phyloP scores from a whole-genome alignment of 2,113 vertebrate genomes.

The Rana temporaria region DNA sequence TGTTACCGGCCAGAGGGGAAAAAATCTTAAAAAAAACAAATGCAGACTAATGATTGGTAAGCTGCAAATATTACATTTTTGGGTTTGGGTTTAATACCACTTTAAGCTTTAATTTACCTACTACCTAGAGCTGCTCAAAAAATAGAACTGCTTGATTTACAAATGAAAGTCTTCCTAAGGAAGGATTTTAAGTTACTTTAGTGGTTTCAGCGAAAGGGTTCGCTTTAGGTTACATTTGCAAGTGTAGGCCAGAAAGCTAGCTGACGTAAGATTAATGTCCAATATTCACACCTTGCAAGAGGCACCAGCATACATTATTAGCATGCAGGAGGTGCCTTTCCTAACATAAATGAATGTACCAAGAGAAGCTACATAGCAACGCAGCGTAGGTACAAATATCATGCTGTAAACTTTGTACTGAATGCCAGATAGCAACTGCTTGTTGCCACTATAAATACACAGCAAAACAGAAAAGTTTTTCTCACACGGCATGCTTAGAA shows the following conservation, averaged over 20 bases:
- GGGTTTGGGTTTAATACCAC: too few relatives aligned
- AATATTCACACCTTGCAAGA: neutral
- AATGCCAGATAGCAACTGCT: conserved; percentile 44
- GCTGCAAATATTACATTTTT: too few relatives aligned
- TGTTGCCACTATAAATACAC: conserved; percentile 44
- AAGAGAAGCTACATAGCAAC: conserved; percentile 39
- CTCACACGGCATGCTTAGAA: neutral
- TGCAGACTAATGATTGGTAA: too few relatives aligned
- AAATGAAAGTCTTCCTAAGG: neutral
- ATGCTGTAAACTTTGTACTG: conserved; percentile 16
- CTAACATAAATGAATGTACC: conserved; percentile 1
- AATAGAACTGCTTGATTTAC: neutral
- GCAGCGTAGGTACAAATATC: conserved; percentile 6
- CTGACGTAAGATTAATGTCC: neutral
- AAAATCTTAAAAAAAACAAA: too few relatives aligned
- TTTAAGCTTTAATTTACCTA: too few relatives aligned
- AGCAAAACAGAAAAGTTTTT: conserved; percentile 24
- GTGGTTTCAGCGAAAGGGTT: neutral
- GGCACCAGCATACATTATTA: neutral
- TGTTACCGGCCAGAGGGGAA: too few relatives aligned
- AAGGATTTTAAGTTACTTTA: neutral
- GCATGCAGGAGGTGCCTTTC: neutral
- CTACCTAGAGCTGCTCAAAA: too few relatives aligned
- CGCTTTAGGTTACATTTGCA: neutral
- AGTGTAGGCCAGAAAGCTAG: neutral